Evolutionary conservation across 2,113 vertebrate species (phyloP).

Genomic region (Polypterus bichir): DNA sequence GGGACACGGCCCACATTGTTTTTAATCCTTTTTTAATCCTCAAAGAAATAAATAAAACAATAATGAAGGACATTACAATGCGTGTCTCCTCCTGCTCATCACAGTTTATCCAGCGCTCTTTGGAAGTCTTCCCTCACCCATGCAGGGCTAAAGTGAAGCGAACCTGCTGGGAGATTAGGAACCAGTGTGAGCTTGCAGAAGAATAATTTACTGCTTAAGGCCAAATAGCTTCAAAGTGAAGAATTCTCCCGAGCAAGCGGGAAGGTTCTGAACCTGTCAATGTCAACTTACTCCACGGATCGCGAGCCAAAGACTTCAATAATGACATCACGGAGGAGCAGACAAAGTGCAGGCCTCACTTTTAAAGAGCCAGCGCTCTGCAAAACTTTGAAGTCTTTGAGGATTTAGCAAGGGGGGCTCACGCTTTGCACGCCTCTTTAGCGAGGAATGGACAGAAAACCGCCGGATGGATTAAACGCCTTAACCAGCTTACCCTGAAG

Average conservation of each 20-base stretch:
- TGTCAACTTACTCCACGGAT: constrained; percentile 75
- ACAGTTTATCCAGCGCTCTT: constrained; percentile 24
- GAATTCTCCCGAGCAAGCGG: constrained; percentile 76
- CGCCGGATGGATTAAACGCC: constrained; percentile 49
- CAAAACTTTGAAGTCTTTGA: constrained; percentile 77
- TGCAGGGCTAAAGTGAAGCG: constrained; percentile 45
- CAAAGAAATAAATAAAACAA: too few relatives aligned
- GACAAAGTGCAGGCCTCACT: constrained; percentile 62
- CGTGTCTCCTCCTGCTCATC: background rate
- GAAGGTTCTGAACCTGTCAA: constrained; percentile 84
- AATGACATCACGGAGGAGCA: constrained; percentile 83
- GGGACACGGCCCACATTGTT: too few relatives aligned
- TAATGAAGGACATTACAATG: too few relatives aligned
- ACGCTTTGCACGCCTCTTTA: constrained; percentile 46
- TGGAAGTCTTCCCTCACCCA: constrained; percentile 48
- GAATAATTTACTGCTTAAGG: constrained; percentile 92
- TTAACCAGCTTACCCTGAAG: constrained; percentile 38
- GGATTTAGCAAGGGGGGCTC: constrained; percentile 76
- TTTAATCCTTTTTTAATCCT: too few relatives aligned
- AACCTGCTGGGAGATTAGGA: constrained; percentile 69
- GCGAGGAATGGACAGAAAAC: constrained; percentile 33
- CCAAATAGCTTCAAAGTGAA: constrained; percentile 94
- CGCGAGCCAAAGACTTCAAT: constrained; percentile 78
- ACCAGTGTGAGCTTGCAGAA: constrained; percentile 76
- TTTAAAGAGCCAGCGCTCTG: constrained; percentile 60